A percentile compares a stretch with the other conserved stretches of the same genome.
Evolutionary conservation across 2,113 vertebrate genomes (phyloP).

Genomic region (Heptranchias perlo): DNA sequence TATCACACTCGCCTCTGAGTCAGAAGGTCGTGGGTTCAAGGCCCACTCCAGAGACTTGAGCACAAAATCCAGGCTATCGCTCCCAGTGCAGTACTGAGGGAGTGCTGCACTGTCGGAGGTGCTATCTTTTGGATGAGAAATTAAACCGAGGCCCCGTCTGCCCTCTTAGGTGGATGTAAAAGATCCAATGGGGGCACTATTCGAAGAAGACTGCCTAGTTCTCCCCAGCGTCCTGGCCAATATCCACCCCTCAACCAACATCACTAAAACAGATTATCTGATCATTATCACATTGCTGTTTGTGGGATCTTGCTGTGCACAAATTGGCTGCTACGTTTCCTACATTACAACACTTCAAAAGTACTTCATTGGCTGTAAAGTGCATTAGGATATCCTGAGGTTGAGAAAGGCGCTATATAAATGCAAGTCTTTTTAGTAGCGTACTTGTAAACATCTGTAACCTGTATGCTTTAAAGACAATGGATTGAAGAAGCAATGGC

Average conservation of each 20-base stretch:
- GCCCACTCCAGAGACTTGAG: background rate
- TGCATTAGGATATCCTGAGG: background rate
- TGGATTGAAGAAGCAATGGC: background rate
- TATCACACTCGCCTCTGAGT: background rate
- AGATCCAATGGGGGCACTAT: background rate
- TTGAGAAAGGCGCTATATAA: background rate
- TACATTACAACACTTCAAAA: background rate
- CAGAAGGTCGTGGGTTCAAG: background rate
- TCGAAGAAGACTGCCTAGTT: background rate
- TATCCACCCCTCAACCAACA: background rate
- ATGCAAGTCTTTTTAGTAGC: background rate
- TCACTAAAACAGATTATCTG: background rate
- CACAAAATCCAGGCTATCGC: background rate
- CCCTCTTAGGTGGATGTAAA: background rate
- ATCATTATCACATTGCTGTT: background rate
- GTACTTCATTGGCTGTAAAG: background rate
- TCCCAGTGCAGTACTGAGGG: background rate
- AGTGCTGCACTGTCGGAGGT: background rate
- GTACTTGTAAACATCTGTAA: background rate
- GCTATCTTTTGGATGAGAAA: background rate
- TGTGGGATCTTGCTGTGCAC: background rate
- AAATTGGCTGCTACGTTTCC: background rate
- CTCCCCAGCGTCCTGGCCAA: background rate
- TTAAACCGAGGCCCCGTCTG: background rate
- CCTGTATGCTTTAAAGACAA: background rate